phyloP scores from a whole-genome alignment of 1,140 invertebrate species.

The Aphaenogaster rudis region DNA sequence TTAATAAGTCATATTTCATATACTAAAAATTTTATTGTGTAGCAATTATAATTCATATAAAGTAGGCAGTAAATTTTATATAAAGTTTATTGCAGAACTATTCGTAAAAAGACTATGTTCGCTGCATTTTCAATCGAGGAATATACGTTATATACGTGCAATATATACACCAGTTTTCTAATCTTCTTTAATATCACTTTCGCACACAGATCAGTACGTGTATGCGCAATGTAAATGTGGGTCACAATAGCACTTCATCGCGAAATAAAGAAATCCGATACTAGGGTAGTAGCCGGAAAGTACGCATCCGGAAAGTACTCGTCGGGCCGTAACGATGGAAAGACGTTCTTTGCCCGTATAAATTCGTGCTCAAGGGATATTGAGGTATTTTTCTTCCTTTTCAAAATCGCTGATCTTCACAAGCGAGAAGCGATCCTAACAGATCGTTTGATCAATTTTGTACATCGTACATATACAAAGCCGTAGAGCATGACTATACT shows the following conservation, averaged over 20 bases:
- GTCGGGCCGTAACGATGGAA: conserved; percentile 30
- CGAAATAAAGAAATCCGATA: conserved; percentile 34
- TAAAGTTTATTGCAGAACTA: background rate
- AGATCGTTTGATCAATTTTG: conserved; percentile 23
- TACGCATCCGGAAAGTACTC: conserved; percentile 17
- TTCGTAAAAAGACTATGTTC: background rate
- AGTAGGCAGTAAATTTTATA: background rate
- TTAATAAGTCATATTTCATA: background rate
- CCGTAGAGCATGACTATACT: background rate
- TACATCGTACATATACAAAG: background rate
- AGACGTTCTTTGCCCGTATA: conserved; percentile 34
- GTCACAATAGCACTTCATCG: background rate
- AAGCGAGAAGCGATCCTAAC: background rate
- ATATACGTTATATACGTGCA: background rate
- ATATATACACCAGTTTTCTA: background rate
- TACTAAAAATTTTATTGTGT: background rate
- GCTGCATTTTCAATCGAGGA: conserved; percentile 1
- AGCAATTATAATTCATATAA: background rate
- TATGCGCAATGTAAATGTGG: background rate
- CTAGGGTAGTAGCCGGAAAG: background rate
- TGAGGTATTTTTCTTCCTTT: conserved; percentile 34
- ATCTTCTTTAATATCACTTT: conserved; percentile 12
- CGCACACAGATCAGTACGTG: background rate
- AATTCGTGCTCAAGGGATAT: conserved; percentile 35
- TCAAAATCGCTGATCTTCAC: conserved; percentile 20